phyloP scores from a whole-genome alignment of 2,888 invertebrate species.

The Bellardia pandia region DNA sequence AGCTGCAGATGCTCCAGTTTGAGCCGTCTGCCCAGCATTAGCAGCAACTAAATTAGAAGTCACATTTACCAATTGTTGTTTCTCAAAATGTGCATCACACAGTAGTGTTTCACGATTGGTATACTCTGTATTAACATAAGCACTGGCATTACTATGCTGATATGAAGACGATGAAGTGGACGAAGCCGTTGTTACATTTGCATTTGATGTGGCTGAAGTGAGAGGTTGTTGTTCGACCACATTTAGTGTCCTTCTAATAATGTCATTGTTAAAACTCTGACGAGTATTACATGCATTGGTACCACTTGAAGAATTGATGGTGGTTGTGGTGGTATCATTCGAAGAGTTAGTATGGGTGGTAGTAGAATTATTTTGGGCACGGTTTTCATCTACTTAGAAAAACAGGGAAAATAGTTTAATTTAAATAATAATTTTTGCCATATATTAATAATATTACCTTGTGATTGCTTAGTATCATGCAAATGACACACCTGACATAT shows the following conservation, averaged over 20 bases:
- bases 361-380: conserved; percentile 77
- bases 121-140: conserved; percentile 83
- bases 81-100: conserved; percentile 80
- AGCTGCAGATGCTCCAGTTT: conserved; percentile 75
- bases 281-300: conserved; percentile 63
- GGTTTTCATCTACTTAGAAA: conserved; percentile 77
- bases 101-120: conserved; percentile 82
- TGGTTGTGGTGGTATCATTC: conserved; percentile 76
- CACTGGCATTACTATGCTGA: conserved; percentile 75
- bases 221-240: conserved; percentile 68
- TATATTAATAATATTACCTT: conserved; percentile 75
- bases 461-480: conserved; percentile 86
- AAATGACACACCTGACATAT: conserved; percentile 96
- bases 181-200: conserved; percentile 32
- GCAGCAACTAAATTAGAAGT: conserved; percentile 8
- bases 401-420: not conserved
- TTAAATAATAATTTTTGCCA: not conserved
- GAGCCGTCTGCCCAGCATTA: conserved; percentile 2
- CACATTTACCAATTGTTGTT: conserved; percentile 74
- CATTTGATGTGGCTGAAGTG: conserved; percentile 39
- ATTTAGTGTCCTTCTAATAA: conserved; percentile 67
- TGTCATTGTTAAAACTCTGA: conserved; percentile 71
- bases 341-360: conserved; percentile 77
- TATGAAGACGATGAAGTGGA: conserved; percentile 29
- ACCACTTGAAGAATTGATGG: conserved; percentile 78